Percentiles rank a stretch among this genome's conserved stretches.
Evolutionary conservation across 1,140 invertebrate genomes (phyloP).

Genomic region (Melanaphis sacchari): DNA sequence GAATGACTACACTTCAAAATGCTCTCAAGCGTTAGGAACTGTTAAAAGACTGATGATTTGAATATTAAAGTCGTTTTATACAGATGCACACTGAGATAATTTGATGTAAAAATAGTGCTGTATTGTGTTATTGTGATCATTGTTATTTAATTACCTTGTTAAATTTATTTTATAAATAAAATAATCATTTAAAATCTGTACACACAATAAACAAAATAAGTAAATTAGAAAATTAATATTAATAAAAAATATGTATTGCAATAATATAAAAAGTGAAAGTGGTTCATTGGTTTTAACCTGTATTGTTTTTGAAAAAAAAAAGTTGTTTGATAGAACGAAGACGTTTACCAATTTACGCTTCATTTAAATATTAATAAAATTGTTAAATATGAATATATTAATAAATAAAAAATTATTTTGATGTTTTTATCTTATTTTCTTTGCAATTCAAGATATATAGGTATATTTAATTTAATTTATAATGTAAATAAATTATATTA

Average conservation of each 20-base stretch:
- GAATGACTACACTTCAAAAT: conserved; percentile 13
- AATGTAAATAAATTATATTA: background rate
- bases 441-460: too few relatives aligned
- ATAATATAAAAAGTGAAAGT: background rate
- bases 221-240: background rate
- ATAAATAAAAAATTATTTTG: too few relatives aligned
- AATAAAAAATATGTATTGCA: background rate
- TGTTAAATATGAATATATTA: too few relatives aligned
- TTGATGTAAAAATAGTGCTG: background rate
- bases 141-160: background rate
- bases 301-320: too few relatives aligned
- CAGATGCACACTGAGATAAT: background rate
- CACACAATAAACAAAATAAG: background rate
- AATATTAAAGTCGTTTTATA: background rate
- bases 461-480: background rate
- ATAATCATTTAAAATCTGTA: background rate
- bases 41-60: conserved; percentile 2
- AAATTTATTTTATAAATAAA: background rate
- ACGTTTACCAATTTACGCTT: too few relatives aligned
- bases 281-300: too few relatives aligned
- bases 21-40: conserved; percentile 4
- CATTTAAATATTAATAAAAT: too few relatives aligned
- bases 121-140: background rate
- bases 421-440: too few relatives aligned
- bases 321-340: too few relatives aligned